Conservation (phyloP, 2,888 invertebrate genomes). For the Priocnemis perturbator region DNA sequence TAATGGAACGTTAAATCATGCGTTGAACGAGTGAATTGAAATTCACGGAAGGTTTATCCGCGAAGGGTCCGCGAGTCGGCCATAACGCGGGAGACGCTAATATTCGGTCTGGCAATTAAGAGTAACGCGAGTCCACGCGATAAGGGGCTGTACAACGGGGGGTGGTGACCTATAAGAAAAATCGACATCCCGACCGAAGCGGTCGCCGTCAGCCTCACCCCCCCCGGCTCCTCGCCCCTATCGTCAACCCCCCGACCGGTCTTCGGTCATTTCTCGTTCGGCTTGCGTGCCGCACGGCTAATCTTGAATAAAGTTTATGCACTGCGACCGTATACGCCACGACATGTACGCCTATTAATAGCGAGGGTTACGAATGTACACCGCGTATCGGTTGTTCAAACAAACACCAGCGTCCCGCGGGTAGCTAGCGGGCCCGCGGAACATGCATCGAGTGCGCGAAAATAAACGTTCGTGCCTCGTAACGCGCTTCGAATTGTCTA, state of each 20-base stretch:
- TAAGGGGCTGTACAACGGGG: conserved; percentile 53
- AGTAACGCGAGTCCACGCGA: conserved; percentile 66
- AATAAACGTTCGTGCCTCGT: conserved; percentile 45
- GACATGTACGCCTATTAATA: conserved; percentile 63
- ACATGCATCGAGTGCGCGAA: conserved; percentile 36
- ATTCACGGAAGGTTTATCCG: conserved; percentile 4
- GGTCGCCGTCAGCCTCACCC: conserved; percentile 13
- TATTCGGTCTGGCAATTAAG: conserved; percentile 69
- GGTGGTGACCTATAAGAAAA: conserved; percentile 69
- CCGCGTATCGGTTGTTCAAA: conserved; percentile 58
- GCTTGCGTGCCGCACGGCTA: conserved; percentile 66
- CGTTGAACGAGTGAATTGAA: conserved; percentile 1
- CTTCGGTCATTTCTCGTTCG: conserved; percentile 45
- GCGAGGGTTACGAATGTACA: conserved; percentile 56
- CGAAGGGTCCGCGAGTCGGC: conserved; percentile 3
- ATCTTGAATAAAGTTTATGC: conserved; percentile 70
- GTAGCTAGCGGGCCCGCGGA: not conserved
- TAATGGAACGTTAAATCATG: too few species aligned
- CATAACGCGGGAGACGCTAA: conserved; percentile 39
- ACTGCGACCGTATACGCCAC: conserved; percentile 58
- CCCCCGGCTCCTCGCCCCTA: conserved; percentile 11
- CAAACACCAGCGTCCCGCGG: conserved; percentile 45
- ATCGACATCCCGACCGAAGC: conserved; percentile 60
- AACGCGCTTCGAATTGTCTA: conserved; percentile 43
- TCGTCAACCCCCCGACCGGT: conserved; percentile 20